A percentile compares a stretch with the other conserved stretches of the same genome.
Evolutionary conservation across 2,113 vertebrate species (phyloP).

Genomic region (Semicossyphus pulcher): DNA sequence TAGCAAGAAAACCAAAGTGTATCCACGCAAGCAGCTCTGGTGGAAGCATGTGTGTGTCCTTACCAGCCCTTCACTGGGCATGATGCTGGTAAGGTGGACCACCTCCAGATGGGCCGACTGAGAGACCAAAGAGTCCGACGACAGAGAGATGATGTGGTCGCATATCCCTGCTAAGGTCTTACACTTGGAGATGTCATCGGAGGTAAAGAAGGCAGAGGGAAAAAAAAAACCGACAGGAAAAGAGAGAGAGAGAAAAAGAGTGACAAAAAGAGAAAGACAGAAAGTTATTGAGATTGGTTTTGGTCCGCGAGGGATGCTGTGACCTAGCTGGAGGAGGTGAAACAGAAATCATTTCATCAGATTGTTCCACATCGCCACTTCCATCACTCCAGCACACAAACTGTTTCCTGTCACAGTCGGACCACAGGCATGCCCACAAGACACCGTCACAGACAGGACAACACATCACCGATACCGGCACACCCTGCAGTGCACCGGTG

Average conservation of each 20-base stretch:
- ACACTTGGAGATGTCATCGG: constrained; percentile 84
- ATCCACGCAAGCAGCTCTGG: neutral
- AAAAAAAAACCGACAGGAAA: constrained; percentile 6
- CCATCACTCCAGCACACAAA: constrained; percentile 67
- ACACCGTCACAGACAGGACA: constrained; percentile 58
- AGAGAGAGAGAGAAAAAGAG: constrained; percentile 20
- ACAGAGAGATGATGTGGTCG: constrained; percentile 94
- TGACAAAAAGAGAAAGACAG: constrained; percentile 48
- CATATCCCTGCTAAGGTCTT: constrained; percentile 94
- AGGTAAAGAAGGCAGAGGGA: constrained; percentile 39
- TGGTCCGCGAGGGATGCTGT: constrained; percentile 55
- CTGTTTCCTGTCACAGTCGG: constrained; percentile 70
- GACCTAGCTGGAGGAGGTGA: constrained; percentile 76
- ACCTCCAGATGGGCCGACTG: constrained; percentile 91
- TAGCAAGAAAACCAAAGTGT: neutral
- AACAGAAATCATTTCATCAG: constrained; percentile 74
- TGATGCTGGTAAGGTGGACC: constrained; percentile 88
- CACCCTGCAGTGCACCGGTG: constrained; percentile 29
- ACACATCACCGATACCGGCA: constrained; percentile 44
- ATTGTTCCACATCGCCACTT: constrained; percentile 74
- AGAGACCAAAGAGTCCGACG: constrained; percentile 90
- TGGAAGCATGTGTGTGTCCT: constrained; percentile 57
- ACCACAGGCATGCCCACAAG: constrained; percentile 62
- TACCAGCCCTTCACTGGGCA: constrained; percentile 93
- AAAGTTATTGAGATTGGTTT: constrained; percentile 73